Base-by-base conservation (phyloP, 2,797 vertebrate species). In the Danio choprae region DNA sequence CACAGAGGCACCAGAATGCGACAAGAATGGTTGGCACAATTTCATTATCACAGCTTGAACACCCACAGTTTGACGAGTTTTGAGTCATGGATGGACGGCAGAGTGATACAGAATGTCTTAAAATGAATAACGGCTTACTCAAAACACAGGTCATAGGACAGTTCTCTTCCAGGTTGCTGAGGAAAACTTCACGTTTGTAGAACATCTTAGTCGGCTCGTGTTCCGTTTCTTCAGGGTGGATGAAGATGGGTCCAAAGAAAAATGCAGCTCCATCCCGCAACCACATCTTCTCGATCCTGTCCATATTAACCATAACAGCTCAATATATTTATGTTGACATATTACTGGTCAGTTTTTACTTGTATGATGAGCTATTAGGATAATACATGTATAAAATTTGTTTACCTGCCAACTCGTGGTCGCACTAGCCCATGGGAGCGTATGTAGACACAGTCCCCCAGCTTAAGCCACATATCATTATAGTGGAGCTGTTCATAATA, bases 141-240 rank as follows among this genome's bases (percentile, higher is more conserved):
- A 95, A 90, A 87, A 99, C 94, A 84, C 97, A 98, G 63, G 94
- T 95, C 94, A 99, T 94, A 0, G 97, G 95, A 83, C 96, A 95
- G 22, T 95, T 95, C 88, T 99, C 98, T 89, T 99, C 98, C 81
- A 98, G 85, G 78, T 95, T 96, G 92, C 97, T 99, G 84, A 99
- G 92, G 88, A 99, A 99, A 82, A 98, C 96, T 90, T 99, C 98
- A 88, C 95, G 96, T 90, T 97, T 98, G 90, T 99, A 99, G 90
- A 99, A 99, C 98, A 99, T 99, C 92, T 98, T 99, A 20, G 98
- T 99, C 79, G 98, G 98, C 73, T 99, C 98, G 40, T 99, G 98
- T 81, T 97, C 97, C 0, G 98, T 99, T 88, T 99, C 98, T 86
- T 98, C 98, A 4, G 98, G 98, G 79, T 98, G 96, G 87, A 99